Evolutionary conservation across 1,140 invertebrate genomes (phyloP), one percentile per base, ranked within the genome.

Genomic region (Chironomus striatipennis): DNA sequence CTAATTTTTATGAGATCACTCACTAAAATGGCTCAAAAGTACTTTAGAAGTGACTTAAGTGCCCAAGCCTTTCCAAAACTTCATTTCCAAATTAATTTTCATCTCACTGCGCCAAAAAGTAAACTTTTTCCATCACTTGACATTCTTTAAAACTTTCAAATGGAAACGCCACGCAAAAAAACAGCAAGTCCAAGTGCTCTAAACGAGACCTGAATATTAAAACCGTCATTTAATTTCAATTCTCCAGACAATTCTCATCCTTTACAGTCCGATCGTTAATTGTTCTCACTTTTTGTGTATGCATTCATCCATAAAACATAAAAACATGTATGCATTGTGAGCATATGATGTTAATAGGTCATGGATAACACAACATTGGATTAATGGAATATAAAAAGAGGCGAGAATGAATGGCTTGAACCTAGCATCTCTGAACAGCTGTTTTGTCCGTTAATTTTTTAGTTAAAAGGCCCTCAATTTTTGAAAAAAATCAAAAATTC

Each of bases 261-360:
- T 57, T 57, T 57, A 57, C 12, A 57, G 47, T 57, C 5, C 15
- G 43, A 57, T 57, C 47, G 47, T 57, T 57, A 57, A 57, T 57
- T 57, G 47, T 57, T 57, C 47, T 57, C 47, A 57, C 47, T 57
- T 57, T 12, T 15, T 57, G 12, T 57, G 12, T 4, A 12, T 57
- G 47, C 4, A 34, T 34, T 34, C 24, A 5, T 34, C 24, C 24
- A 34, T 34, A 34, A 34, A 34, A 34, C 24, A n/a, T n/a, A 57
- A 57, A 12, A 15, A n/a, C 12, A 57, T 57, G 47, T n/a, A n/a
- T 57, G 8, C 12, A 57, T n/a, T n/a, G n/a, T 4, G n/a, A 57
- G n/a, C 47, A 57, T 12, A 57, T 57, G 47, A 57, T 21, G n/a
- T 70, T 20, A 70, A 70, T 70, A 70, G 65, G 65, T 70, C 65